These are phyloP conservation scores for Pampus argenteus DNA, from an alignment of 2,797 vertebrate genomes.

Conservation along the genomic window DNA sequence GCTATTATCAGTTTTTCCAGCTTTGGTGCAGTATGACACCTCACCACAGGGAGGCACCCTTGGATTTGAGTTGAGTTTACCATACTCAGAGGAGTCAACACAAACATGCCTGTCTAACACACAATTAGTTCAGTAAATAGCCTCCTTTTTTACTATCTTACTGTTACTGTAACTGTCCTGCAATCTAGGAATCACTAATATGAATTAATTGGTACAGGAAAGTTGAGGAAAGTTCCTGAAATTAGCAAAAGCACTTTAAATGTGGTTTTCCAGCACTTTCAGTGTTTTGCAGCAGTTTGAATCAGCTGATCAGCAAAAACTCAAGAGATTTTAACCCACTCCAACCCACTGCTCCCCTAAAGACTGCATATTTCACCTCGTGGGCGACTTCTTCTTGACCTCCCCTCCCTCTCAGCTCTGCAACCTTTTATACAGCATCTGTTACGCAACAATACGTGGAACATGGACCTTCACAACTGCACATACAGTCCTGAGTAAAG, in stretches of 20 bases:
- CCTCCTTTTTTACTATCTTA: neutral
- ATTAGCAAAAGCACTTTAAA: neutral
- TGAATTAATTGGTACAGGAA: neutral
- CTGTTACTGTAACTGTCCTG: neutral
- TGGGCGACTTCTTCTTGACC: conserved; percentile 32
- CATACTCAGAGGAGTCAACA: neutral
- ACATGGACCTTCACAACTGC: conserved; percentile 34
- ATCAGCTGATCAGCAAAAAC: neutral
- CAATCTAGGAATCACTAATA: neutral
- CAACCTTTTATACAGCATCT: conserved; percentile 19
- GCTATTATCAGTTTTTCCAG: neutral
- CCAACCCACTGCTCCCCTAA: conserved; percentile 1
- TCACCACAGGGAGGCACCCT: conserved; percentile 60
- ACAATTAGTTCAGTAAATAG: neutral
- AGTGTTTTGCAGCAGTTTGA: neutral
- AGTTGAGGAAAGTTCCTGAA: neutral
- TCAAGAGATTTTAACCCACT: neutral
- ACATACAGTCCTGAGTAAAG: conserved; percentile 40
- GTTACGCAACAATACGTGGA: conserved; percentile 61
- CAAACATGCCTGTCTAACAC: neutral
- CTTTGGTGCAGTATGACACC: conserved; percentile 23
- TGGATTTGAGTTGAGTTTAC: conserved; percentile 17
- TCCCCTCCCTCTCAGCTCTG: conserved; percentile 9
- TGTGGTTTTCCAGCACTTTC: neutral
- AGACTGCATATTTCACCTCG: conserved; percentile 6